These are phyloP conservation scores for Xestia c-nigrum DNA, from an alignment of 2,888 invertebrate species.

Conservation along the genomic window DNA sequence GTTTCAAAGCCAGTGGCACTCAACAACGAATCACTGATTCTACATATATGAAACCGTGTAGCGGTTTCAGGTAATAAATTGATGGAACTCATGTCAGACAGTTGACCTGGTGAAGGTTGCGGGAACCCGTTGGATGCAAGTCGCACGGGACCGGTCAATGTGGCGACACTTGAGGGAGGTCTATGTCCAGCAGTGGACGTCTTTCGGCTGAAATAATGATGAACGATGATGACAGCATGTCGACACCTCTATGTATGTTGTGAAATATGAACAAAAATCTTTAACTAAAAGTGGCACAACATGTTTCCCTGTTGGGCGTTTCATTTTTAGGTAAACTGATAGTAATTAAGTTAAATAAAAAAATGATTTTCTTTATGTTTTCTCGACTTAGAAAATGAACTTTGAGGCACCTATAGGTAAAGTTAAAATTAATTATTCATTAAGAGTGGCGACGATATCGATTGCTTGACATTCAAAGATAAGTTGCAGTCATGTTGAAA, in stretches of 20 bases:
- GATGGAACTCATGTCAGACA: background rate
- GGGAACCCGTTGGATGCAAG: too few species aligned
- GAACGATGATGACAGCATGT: background rate
- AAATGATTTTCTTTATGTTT: conserved; percentile 9
- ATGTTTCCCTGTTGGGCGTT: background rate
- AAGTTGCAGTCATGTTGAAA: background rate
- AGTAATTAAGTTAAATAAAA: too few species aligned
- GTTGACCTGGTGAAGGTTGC: too few species aligned
- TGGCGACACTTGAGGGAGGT: too few species aligned
- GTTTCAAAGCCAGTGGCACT: conserved; percentile 36
- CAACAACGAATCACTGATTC: conserved; percentile 3
- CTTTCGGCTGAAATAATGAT: too few species aligned
- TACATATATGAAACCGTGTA: conserved; percentile 10
- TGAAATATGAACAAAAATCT: background rate
- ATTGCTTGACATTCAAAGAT: conserved; percentile 16
- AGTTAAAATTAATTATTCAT: background rate
- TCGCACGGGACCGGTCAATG: too few species aligned
- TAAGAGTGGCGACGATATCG: background rate
- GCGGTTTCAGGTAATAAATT: conserved; percentile 12
- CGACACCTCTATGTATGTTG: background rate
- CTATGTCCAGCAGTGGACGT: too few species aligned
- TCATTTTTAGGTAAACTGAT: background rate
- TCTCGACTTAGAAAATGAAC: background rate
- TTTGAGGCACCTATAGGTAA: background rate
- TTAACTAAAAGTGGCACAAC: background rate